Evolutionary conservation across 2,797 vertebrate species (phyloP).

Genomic region (Gambelia wislizenii): DNA sequence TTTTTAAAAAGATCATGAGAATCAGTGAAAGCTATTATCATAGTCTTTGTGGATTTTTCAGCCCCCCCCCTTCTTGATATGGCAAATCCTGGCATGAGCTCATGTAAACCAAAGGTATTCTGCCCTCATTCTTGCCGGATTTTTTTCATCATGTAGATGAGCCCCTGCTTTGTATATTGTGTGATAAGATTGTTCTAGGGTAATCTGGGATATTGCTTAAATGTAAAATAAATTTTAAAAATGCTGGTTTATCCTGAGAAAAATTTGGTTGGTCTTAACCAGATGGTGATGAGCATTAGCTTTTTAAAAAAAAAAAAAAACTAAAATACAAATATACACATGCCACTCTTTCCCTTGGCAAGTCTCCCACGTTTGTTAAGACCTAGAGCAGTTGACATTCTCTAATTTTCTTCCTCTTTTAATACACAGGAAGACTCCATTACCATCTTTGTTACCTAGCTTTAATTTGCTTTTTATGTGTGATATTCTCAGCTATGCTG

Average conservation of each 20-base stretch:
- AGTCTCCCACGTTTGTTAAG: slow-evolving; percentile 3
- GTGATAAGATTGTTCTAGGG: neutral
- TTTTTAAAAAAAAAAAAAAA: neutral
- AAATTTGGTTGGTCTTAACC: neutral
- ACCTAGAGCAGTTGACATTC: neutral
- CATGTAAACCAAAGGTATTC: too few relatives aligned
- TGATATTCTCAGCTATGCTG: neutral
- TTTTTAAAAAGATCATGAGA: too few relatives aligned
- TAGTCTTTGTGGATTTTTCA: too few relatives aligned
- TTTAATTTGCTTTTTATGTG: neutral
- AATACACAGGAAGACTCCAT: neutral
- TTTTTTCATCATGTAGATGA: too few relatives aligned
- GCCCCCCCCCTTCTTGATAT: too few relatives aligned
- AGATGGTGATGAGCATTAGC: neutral
- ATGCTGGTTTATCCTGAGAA: neutral
- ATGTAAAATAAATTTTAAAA: neutral
- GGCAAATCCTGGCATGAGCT: too few relatives aligned
- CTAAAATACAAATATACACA: neutral
- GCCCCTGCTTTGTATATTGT: neutral
- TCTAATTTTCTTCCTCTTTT: neutral
- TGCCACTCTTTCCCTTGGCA: neutral
- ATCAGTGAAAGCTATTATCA: too few relatives aligned
- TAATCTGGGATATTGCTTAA: neutral
- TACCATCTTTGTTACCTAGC: too few relatives aligned
- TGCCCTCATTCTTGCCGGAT: too few relatives aligned